Evolutionary conservation across 2,888 invertebrate genomes (phyloP).

Genomic region (Lucinisca nassula): DNA sequence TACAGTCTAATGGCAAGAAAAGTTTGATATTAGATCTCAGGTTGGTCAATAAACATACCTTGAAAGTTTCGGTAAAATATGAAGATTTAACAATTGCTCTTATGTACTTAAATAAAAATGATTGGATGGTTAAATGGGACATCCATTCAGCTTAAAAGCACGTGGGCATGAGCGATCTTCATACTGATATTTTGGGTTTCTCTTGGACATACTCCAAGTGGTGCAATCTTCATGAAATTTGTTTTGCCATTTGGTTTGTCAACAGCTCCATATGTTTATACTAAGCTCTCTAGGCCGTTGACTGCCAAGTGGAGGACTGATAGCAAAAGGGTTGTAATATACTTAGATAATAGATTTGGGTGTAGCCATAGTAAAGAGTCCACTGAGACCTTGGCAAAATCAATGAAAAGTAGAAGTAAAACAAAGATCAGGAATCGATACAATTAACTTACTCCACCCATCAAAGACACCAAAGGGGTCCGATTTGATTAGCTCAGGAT

Average conservation of each 20-base stretch:
- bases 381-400: not conserved
- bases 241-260: not conserved
- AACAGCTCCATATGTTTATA: conserved; percentile 68
- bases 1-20: conserved; percentile 43
- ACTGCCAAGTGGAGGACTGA: not conserved
- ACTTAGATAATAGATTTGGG: not conserved
- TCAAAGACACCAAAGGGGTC: too few relatives aligned
- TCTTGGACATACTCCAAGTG: not conserved
- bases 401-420: too few relatives aligned
- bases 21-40: conserved; percentile 59
- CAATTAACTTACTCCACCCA: too few relatives aligned
- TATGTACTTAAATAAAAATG: not conserved
- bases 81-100: conserved; percentile 45
- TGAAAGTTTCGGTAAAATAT: conserved; percentile 38
- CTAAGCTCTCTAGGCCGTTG: not conserved
- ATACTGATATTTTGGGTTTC: conserved; percentile 1
- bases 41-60: conserved; percentile 53
- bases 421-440: too few relatives aligned
- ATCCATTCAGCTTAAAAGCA: conserved; percentile 41
- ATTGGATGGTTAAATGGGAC: conserved; percentile 40
- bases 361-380: not conserved
- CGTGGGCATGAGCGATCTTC: not conserved
- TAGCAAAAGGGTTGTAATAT: not conserved
- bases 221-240: not conserved
- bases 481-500: not conserved